These are phyloP conservation scores for Podiceps cristatus DNA, from an alignment of 2,113 vertebrate species.

Conservation along the genomic window DNA sequence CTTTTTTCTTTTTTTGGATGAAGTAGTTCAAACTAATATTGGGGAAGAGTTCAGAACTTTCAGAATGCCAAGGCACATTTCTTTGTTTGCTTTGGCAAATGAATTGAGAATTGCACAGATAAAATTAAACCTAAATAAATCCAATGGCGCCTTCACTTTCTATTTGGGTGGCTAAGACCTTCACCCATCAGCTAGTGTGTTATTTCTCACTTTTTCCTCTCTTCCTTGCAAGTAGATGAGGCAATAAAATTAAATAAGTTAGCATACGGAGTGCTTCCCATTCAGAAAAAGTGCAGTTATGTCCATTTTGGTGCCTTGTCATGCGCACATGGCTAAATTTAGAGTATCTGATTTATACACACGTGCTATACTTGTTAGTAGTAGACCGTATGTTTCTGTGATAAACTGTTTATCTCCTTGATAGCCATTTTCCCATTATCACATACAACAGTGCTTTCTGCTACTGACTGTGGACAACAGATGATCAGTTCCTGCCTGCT, in stretches of 20 bases:
- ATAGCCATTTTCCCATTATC: background rate
- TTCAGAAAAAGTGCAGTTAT: background rate
- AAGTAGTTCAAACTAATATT: background rate
- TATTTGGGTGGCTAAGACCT: background rate
- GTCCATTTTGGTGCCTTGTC: background rate
- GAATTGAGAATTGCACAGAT: background rate
- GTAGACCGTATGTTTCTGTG: background rate
- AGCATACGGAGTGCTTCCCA: background rate
- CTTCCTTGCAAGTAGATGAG: background rate
- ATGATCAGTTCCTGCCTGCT: background rate
- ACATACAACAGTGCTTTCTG: background rate
- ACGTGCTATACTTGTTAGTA: background rate
- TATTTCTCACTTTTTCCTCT: background rate
- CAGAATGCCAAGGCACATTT: background rate
- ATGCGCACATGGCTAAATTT: background rate
- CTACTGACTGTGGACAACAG: background rate
- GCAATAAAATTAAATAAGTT: background rate
- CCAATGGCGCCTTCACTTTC: background rate
- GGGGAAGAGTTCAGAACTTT: background rate
- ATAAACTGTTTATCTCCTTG: background rate
- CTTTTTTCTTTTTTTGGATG: no score
- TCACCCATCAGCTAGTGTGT: background rate
- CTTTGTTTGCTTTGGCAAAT: background rate
- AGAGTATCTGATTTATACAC: background rate
- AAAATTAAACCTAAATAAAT: background rate